Conservation (phyloP, 2,888 invertebrate species). For the Eurytoma californica region DNA sequence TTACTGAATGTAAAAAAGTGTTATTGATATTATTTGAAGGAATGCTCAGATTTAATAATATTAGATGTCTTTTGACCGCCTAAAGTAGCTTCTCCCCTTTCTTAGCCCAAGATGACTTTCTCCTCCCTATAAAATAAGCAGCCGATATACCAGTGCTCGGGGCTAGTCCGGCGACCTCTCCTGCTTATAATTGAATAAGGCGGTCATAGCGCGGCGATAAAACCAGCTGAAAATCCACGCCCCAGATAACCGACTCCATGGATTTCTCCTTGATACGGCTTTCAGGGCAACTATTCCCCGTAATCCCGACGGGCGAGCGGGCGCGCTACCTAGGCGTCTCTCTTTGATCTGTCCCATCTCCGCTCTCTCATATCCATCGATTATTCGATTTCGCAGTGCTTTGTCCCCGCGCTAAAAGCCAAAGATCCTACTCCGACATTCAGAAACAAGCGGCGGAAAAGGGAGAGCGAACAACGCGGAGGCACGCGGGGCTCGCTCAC, state of each 20-base stretch:
- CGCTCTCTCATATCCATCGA: constrained; percentile 20
- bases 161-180: too few relatives aligned
- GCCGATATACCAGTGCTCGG: too few relatives aligned
- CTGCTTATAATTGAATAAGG: constrained; percentile 1
- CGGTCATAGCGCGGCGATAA: not conserved
- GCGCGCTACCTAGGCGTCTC: not conserved
- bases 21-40: too few relatives aligned
- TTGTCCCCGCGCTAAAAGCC: constrained; percentile 11
- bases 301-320: not conserved
- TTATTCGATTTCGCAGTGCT: constrained; percentile 23
- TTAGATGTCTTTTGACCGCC: too few relatives aligned
- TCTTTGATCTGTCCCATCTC: not conserved
- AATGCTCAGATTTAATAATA: too few relatives aligned
- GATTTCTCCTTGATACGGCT: not conserved
- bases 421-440: not conserved
- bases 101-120: too few relatives aligned
- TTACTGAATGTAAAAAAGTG: too few relatives aligned
- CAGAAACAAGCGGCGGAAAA: constrained; percentile 30
- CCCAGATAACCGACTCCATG: constrained; percentile 7
- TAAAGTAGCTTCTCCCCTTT: too few relatives aligned
- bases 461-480: constrained; percentile 18
- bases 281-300: not conserved
- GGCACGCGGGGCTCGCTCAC: not conserved
- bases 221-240: constrained; percentile 3
- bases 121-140: too few relatives aligned